Evolutionary conservation across 2,888 invertebrate genomes (phyloP), one percentile per base, ranked within the genome.

Genomic region (Ormyrus thymus): DNA sequence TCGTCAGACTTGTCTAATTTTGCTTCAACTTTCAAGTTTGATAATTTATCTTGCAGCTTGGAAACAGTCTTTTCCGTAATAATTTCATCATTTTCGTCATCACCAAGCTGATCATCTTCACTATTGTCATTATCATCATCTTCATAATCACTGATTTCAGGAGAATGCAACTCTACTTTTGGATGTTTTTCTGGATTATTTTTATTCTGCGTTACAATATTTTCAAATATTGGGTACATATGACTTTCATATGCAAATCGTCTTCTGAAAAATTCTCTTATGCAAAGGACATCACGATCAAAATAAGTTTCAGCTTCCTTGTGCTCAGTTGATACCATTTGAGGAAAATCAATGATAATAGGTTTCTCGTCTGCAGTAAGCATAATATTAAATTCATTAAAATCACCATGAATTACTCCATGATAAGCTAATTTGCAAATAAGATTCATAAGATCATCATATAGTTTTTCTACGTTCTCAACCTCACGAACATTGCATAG

Each of bases 331-430:
- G 98, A 98, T 73, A 99, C 94, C 98, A 99, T 99, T 92, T 99
- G 99, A 0, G 99, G 99, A 90, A 99, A 99, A 92, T 99, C 99
- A 81, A 99, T 98, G 83, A 99, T 91, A 66, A 97, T 91, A 0
- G 97, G 95, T 82, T 95, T 95, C 15, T 94, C 94, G 0, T 95
- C 95, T 72, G 94, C 93, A 55, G 94, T 93, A 0, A 97, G 92
- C 95, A 99, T 97, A 81, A 99, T 94, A 90, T 99, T 99, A 90
- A 99, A 99, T 91, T 99, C 99, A 89, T 99, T 99, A 90, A 98
- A 99, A 92, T 99, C 99, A 0, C 98, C 97, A 89, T 99, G 99
- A 84, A 99, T 99, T 3, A 99, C 97, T 0, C 99, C 99, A 86
- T 96, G 95, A 91, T 97, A 96, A 45, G 96, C 99, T 72, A 99